Conservation (phyloP, 2,797 vertebrate genomes). For the Leptoclinus maculatus region DNA sequence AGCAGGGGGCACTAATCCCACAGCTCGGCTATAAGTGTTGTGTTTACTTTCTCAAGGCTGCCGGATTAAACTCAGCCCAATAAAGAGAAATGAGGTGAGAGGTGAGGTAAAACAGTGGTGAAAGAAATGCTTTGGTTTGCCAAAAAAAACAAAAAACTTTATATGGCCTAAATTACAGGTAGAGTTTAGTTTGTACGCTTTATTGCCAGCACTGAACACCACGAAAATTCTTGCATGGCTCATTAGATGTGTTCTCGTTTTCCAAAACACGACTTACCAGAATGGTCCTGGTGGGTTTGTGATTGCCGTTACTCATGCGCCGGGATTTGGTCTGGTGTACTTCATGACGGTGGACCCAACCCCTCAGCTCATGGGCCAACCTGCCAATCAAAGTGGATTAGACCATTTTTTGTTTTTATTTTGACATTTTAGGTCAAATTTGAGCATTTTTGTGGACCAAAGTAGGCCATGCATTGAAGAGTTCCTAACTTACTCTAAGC, state of each 20-base stretch:
- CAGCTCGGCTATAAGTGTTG: conserved; percentile 66
- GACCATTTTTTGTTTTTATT: background rate
- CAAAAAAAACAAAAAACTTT: conserved; percentile 17
- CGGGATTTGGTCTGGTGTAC: conserved; percentile 91
- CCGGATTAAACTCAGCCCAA: conserved; percentile 68
- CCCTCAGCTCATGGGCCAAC: conserved; percentile 92
- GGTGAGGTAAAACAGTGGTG: conserved; percentile 52
- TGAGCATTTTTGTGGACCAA: conserved; percentile 1
- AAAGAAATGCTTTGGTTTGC: conserved; percentile 25
- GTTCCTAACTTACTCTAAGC: no score
- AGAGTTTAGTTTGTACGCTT: conserved; percentile 11
- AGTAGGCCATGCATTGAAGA: background rate
- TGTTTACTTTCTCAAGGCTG: conserved; percentile 83
- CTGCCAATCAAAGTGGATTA: conserved; percentile 70
- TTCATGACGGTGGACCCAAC: conserved; percentile 97
- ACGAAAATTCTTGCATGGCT: background rate
- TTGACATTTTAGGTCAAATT: background rate
- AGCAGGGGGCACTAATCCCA: conserved; percentile 68
- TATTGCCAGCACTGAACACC: background rate
- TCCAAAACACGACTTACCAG: conserved; percentile 70
- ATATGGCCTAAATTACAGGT: conserved; percentile 3
- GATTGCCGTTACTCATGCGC: conserved; percentile 83
- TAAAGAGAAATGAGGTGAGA: conserved; percentile 60
- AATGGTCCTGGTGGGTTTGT: conserved; percentile 82
- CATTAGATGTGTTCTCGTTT: conserved; percentile 2